Evolutionary conservation across 2,888 invertebrate species (phyloP), one percentile per base, ranked within the genome.

Genomic region (Cephonodes hylas): DNA sequence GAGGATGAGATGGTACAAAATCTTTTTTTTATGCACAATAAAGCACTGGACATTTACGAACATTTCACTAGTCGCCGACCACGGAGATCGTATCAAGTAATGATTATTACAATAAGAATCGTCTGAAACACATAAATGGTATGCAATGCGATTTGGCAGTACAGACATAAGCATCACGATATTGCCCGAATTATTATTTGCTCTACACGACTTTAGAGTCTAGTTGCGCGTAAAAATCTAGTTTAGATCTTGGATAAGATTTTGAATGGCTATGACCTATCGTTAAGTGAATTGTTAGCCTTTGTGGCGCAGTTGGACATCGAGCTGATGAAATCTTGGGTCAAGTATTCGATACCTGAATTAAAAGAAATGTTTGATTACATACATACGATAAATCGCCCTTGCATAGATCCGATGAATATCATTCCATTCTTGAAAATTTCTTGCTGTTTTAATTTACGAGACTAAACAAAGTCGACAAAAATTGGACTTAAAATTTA

Each of bases 191-290:
- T 20, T 48, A 48, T 25, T 25, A 15, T 25, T 25, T 25, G n/a
- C 15, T 15, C 25, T 25, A 7, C 48, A 31, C 15, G 48, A 48
- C 48, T 27, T 48, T 48, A 25, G 25, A 27, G 31, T 31, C 53
- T 53, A 48, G 48, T 53, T 31, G 31, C 31, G 53, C 53, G 18
- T 10, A 53, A 53, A 48, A 53, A 27, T 27, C 45, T 46, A 27
- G 18, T 18, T 53, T 53, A 53, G 53, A 53, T 53, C 31, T 8
- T 27, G 15, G 31, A 53, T 53, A 31, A 53, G 53, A 31, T 53
- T 0, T 8, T 18, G 8, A 20, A 31, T n/a, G 31, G 18, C 18
- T 18, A 1, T 53, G 53, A 53, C 27, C 53, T 53, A 8, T 53
- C 18, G 53, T 18, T 18, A 23, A 45, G 23, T 45, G 23, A 22